Percentiles rank a stretch among this genome's conserved stretches.
These are phyloP conservation scores for Chironomus tentans DNA, from an alignment of 2,888 invertebrate species.

Conservation along the genomic window DNA sequence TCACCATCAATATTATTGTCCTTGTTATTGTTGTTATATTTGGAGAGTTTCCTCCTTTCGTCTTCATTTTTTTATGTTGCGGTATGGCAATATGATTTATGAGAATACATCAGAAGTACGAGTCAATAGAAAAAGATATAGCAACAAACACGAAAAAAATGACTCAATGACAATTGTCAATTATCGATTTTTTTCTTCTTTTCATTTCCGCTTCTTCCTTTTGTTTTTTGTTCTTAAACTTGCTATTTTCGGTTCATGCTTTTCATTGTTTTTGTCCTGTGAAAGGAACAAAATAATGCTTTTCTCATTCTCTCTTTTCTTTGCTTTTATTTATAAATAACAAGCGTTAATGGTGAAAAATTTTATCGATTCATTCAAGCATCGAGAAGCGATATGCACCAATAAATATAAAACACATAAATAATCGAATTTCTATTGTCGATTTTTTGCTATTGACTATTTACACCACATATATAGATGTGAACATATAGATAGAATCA, in stretches of 20 bases:
- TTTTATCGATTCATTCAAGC: background rate
- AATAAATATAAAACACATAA: slow-evolving; percentile 12
- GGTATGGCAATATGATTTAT: background rate
- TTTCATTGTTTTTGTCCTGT: too few species aligned
- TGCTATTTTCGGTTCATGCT: too few species aligned
- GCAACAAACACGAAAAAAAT: background rate
- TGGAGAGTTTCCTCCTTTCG: background rate
- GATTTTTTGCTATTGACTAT: slow-evolving; percentile 12
- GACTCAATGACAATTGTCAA: slow-evolving; percentile 14
- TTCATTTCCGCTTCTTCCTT: background rate
- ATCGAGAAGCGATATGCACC: slow-evolving; percentile 11
- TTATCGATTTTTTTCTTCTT: slow-evolving; percentile 11
- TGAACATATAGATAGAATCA: background rate
- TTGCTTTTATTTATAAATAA: background rate
- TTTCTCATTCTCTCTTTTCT: background rate
- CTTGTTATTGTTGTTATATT: background rate
- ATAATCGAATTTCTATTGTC: slow-evolving; percentile 24
- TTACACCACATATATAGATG: slow-evolving; percentile 13
- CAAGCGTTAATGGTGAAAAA: slow-evolving; percentile 4
- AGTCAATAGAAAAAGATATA: background rate
- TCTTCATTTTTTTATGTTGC: background rate
- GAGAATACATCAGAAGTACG: background rate
- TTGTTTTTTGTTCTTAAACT: background rate
- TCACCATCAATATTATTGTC: background rate
- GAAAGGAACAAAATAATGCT: too few species aligned